These are phyloP conservation scores for Chaetoderma sp. DNA, from an alignment of 2,888 invertebrate species.

Conservation along the genomic window DNA sequence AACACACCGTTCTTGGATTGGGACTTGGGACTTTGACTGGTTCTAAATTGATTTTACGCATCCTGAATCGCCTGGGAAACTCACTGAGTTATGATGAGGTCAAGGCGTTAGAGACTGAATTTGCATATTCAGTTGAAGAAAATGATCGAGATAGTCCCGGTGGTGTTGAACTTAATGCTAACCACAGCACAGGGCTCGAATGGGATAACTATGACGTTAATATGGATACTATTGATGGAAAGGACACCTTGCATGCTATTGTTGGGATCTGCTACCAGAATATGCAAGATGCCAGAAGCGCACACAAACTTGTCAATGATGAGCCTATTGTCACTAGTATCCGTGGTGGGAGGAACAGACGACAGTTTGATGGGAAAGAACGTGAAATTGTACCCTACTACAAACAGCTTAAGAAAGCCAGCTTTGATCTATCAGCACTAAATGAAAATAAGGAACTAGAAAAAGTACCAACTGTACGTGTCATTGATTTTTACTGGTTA, in stretches of 20 bases:
- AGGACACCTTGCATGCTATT: constrained; percentile 16
- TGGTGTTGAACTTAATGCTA: constrained; percentile 9
- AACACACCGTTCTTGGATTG: constrained; percentile 13
- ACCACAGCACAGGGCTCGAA: constrained; percentile 12
- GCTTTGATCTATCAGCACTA: no score
- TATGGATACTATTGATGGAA: constrained; percentile 19
- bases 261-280: constrained; percentile 18
- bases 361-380: constrained; percentile 5
- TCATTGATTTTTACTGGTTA: constrained; percentile 2
- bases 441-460: no score
- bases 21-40: constrained; percentile 6
- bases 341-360: constrained; percentile 1
- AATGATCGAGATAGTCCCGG: constrained; percentile 11
- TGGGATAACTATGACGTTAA: constrained; percentile 29
- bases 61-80: constrained; percentile 10
- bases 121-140: constrained; percentile 2
- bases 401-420: no score
- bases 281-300: background rate
- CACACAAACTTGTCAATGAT: background rate
- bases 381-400: background rate
- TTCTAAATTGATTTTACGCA: constrained; percentile 11
- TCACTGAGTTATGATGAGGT: constrained; percentile 5
- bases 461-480: background rate
- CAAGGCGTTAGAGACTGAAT: constrained; percentile 4
- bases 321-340: background rate